phyloP scores from a whole-genome alignment of 2,888 invertebrate species.

The Acronicta alni region DNA sequence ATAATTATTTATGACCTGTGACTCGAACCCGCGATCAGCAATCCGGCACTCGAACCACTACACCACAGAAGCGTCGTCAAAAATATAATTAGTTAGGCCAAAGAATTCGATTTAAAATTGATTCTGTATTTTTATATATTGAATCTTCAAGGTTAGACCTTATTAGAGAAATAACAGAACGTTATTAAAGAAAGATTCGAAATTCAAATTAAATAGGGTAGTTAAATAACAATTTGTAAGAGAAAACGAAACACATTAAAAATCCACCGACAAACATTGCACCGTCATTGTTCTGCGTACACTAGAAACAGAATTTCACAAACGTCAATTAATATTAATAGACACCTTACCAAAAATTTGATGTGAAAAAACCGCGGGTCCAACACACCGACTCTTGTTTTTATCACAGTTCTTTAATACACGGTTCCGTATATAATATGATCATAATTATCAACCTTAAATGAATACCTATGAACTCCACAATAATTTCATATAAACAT shows the following conservation, averaged over 20 bases:
- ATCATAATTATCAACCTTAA: slow-evolving; percentile 2
- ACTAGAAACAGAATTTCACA: slow-evolving; percentile 68
- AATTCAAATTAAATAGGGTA: slow-evolving; percentile 34
- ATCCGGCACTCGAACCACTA: no score
- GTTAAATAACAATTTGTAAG: slow-evolving; percentile 59
- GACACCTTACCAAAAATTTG: slow-evolving; percentile 69
- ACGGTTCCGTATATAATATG: slow-evolving; percentile 54
- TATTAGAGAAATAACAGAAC: not conserved
- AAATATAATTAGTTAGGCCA: no score
- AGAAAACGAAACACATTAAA: slow-evolving; percentile 67
- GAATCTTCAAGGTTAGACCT: not conserved
- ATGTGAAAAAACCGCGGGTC: slow-evolving; percentile 62
- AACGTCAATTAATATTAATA: slow-evolving; percentile 82
- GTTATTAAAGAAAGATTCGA: slow-evolving; percentile 35
- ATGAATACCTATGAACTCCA: not conserved
- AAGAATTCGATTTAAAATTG: no score
- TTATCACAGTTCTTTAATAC: slow-evolving; percentile 49
- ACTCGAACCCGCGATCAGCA: no score
- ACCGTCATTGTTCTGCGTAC: slow-evolving; percentile 78
- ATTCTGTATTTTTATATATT: no score
- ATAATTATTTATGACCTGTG: no score
- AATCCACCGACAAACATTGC: slow-evolving; percentile 69
- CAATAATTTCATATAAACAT: slow-evolving; percentile 17
- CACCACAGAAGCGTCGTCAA: no score
- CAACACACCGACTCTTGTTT: slow-evolving; percentile 56